Evolutionary conservation across 2,888 invertebrate species (phyloP), one percentile per base, ranked within the genome.

Genomic region (Dendrolimus houi): DNA sequence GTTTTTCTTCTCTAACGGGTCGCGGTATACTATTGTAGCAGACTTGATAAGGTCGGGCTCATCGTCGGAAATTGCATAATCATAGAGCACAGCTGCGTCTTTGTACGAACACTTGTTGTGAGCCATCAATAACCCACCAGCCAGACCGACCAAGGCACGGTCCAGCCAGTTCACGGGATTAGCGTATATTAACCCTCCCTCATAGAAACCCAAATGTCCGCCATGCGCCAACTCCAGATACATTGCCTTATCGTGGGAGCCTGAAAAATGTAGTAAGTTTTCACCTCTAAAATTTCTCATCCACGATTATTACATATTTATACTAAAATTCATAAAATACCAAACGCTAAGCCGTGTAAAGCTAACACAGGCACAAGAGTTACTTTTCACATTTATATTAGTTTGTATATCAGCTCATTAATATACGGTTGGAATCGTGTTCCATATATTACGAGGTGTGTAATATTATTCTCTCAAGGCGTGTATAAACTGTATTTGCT

Each of bases 151-250:
- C n/a, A 97, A 87, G 0, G 97, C 94, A 54, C 96, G 93, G 87
- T 98, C 98, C 60, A 98, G 87, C 98, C 98, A 98, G 60, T 97
- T 97, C 59, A 97, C 95, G 0, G 96, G 95, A 76, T 97, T 96
- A 0, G 98, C 98, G 81, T 96, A 95, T 1, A 97, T 77, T 41
- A 95, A 84, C 14, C 97, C 97, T 9, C 97, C 97, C 85, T 98
- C 98, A 80, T 97, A 97, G 85, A 97, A 98, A 17, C 98, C 98
- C 64, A 98, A 92, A 85, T 98, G 98, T 6, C 98, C 98, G 10
- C 98, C 98, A 79, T 98, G 98, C 9, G 96, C 94, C 40, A 97
- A 87, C 78, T 96, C 95, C 58, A 97, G 87, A 75, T 95, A 97
- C 68, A 97, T 92, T 3, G 92, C 91, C 68, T 94, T 94, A 56